phyloP scores from a whole-genome alignment of 2,797 vertebrate species.

The Coregonus sp. region DNA sequence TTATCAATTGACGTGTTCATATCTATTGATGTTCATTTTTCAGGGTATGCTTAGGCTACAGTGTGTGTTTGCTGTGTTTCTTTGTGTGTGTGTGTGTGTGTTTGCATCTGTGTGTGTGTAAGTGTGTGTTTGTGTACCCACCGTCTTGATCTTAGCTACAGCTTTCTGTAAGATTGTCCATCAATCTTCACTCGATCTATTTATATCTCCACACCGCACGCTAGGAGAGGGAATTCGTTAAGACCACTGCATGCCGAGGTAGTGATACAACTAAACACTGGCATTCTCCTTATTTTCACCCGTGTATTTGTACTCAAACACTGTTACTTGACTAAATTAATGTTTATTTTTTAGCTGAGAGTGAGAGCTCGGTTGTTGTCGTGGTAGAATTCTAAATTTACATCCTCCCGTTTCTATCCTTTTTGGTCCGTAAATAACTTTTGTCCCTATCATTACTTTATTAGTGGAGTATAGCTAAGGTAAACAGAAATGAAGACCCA shows the following conservation, averaged over 20 bases:
- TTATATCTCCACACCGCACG: constrained; percentile 62
- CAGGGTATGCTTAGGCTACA: constrained; percentile 46
- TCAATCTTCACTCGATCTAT: constrained; percentile 67
- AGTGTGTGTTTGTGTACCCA: constrained; percentile 37
- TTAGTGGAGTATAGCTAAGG: constrained; percentile 16
- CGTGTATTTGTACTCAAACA: constrained; percentile 46
- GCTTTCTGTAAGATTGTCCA: constrained; percentile 57
- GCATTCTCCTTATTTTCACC: constrained; percentile 61
- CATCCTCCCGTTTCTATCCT: constrained; percentile 16
- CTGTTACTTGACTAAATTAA: constrained; percentile 60
- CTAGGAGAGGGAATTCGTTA: constrained; percentile 23
- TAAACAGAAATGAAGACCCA: constrained; percentile 25
- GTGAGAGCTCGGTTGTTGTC: constrained; percentile 40
- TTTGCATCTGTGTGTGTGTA: constrained; percentile 15
- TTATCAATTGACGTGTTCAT: constrained; percentile 71
- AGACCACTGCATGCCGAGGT: background rate
- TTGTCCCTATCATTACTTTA: constrained; percentile 44
- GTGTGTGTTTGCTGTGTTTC: constrained; percentile 19
- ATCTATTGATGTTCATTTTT: constrained; percentile 74
- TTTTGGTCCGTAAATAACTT: constrained; percentile 53
- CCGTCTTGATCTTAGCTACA: constrained; percentile 35
- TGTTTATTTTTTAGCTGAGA: constrained; percentile 29
- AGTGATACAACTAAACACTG: constrained; percentile 47
- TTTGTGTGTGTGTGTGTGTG: constrained; percentile 51
- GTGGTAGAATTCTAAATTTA: constrained; percentile 40